Evolutionary conservation across 1,140 invertebrate species (phyloP), one percentile per base, ranked within the genome.

Genomic region (Aphis craccivora): DNA sequence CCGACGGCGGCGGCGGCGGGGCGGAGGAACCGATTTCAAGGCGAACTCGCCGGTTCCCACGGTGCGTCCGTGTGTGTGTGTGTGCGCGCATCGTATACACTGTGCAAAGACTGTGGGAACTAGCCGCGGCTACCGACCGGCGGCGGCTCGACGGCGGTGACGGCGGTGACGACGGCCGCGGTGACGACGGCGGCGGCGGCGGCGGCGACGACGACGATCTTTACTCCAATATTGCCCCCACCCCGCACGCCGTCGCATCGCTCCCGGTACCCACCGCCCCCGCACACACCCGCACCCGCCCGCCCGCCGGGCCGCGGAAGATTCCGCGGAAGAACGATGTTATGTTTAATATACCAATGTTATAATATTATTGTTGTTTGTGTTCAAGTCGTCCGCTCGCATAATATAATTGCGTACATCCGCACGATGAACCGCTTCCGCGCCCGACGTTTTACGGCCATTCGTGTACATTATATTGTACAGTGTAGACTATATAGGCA

Each of bases 21-120:
- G 45, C 60, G 43, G 45, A 45, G 35, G 88, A 89, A 90, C 89
- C 43, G 91, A 93, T 93, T 93, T 93, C 91, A 93, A 93, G 91
- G 91, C 81, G 81, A 93, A 93, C 91, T 93, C 91, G 91, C 91
- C 91, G 91, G 91, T 93, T 93, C 91, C 91, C 91, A 93, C 91
- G 91, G 91, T 93, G 30, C 23, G 76, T 30, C 7, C 14, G 90
- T n/a, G 90, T 51, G 91, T 40, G 88, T 30, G 53, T 40, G 37
- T 40, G 37, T 40, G 37, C 14, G 88, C 37, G 88, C 53, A 53
- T 18, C 23, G 51, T 37, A 51, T 20, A 20, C 20, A 23, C 45
- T 20, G 45, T 35, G 51, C 51, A 60, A 60, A 60, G 51, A 90
- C 88, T 90, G 88, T 90, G 88, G 88, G 88, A 90, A 90, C 88